These are phyloP conservation scores for Camelus bactrianus DNA, from an alignment of 2,113 vertebrate species.

Conservation along the genomic window DNA sequence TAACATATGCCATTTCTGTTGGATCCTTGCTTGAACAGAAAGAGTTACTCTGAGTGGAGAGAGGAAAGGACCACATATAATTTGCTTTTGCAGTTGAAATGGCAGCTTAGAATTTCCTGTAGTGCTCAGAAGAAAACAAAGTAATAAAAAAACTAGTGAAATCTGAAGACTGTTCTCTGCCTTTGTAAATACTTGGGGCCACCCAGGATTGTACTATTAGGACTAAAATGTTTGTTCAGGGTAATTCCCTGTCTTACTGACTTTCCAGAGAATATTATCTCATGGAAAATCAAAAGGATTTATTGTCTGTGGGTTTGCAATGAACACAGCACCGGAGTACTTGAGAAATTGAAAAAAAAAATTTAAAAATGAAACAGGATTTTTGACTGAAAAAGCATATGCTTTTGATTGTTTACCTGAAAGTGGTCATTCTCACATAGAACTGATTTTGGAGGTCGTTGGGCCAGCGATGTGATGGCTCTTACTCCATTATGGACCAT, in stretches of 20 bases:
- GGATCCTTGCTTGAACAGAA: background rate
- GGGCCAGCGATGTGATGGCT: background rate
- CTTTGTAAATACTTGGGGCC: background rate
- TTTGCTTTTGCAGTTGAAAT: background rate
- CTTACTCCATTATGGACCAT: background rate
- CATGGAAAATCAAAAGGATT: background rate
- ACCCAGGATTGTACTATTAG: background rate
- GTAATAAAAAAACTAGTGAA: background rate
- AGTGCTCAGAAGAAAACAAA: background rate
- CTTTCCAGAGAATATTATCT: background rate
- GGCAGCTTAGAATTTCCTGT: background rate
- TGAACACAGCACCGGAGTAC: background rate
- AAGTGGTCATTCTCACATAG: background rate
- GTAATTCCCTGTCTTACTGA: background rate
- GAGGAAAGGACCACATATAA: background rate
- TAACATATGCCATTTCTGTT: background rate
- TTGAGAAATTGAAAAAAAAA: background rate
- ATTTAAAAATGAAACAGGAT: background rate
- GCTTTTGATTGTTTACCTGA: background rate
- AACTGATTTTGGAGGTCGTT: background rate
- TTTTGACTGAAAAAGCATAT: slow-evolving; percentile 13
- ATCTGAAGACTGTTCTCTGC: background rate
- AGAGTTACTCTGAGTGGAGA: background rate
- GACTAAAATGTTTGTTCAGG: background rate
- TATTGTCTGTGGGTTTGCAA: background rate